phyloP scores from a whole-genome alignment of 2,888 invertebrate species.

The Cerastis rubricosa region DNA sequence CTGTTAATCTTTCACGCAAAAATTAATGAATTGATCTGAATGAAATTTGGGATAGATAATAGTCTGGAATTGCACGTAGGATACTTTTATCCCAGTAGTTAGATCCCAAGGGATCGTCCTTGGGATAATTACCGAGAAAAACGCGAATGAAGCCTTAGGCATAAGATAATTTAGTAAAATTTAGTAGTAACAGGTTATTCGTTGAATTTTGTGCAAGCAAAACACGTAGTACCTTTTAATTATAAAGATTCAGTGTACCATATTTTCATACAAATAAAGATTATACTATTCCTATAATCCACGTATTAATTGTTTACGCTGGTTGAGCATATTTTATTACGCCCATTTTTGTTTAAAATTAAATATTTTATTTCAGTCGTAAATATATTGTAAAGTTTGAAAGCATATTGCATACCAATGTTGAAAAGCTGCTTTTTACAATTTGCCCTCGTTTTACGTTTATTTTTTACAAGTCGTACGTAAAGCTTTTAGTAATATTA shows the following conservation, averaged over 20 bases:
- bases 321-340: neutral
- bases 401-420: neutral
- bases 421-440: neutral
- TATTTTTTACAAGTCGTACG: neutral
- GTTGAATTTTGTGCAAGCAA: neutral
- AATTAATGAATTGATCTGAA: no score
- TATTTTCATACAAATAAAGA: neutral
- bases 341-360: neutral
- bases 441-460: conserved; percentile 1
- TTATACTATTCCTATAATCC: neutral
- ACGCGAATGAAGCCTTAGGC: no score
- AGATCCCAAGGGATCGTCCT: no score
- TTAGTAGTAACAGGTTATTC: neutral
- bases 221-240: neutral
- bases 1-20: no score
- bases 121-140: no score
- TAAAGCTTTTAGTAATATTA: conserved; percentile 29
- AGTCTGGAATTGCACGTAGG: no score
- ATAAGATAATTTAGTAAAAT: neutral
- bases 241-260: neutral
- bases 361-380: neutral
- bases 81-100: no score
- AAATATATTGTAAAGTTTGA: neutral
- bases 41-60: no score
- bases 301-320: neutral